Evolutionary conservation across 2,888 invertebrate species (phyloP).

Genomic region (Chaetoderma sp.): DNA sequence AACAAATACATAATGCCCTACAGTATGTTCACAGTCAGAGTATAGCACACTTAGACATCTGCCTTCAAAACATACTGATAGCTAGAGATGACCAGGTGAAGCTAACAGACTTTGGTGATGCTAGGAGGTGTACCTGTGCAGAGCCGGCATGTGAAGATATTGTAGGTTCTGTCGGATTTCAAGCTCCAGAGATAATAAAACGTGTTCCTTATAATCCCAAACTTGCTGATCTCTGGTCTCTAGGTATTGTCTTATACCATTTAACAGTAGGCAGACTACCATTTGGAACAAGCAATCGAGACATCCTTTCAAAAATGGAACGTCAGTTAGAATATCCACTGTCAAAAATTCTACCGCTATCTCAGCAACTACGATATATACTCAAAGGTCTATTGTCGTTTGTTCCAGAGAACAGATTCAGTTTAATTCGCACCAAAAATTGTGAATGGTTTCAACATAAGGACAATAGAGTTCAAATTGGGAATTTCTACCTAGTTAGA

Average conservation of each 20-base stretch:
- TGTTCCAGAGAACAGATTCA: conserved; percentile 47
- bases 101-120: conserved; percentile 58
- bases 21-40: conserved; percentile 51
- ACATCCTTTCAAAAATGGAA: conserved; percentile 44
- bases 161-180: conserved; percentile 45
- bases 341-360: conserved; percentile 36
- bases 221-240: conserved; percentile 54
- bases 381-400: conserved; percentile 51
- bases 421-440: conserved; percentile 47
- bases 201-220: conserved; percentile 52
- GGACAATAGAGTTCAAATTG: conserved; percentile 49
- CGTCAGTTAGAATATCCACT: conserved; percentile 42
- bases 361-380: conserved; percentile 47
- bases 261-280: conserved; percentile 58
- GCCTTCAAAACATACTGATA: conserved; percentile 57
- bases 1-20: conserved; percentile 51
- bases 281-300: conserved; percentile 44
- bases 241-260: conserved; percentile 55
- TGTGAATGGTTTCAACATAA: conserved; percentile 42
- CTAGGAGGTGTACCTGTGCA: conserved; percentile 41
- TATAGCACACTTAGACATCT: conserved; percentile 57
- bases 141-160: conserved; percentile 48
- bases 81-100: conserved; percentile 51
- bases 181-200: conserved; percentile 56
- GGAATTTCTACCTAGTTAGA: conserved; percentile 58